phyloP scores from a whole-genome alignment of 2,797 vertebrate genomes.

The Cossypha polioptera region DNA sequence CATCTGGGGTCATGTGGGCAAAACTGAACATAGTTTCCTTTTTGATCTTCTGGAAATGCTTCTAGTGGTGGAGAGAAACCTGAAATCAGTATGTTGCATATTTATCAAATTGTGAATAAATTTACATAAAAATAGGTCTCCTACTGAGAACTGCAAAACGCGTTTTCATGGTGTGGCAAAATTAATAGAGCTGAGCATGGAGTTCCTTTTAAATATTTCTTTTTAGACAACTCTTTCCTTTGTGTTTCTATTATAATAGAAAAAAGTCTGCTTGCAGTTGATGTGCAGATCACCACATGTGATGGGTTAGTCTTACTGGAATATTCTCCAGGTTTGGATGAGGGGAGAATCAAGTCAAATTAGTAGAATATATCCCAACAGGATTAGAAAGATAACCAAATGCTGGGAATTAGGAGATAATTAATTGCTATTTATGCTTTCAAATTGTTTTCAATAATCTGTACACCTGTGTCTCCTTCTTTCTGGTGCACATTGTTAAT shows the following conservation, averaged over 20 bases:
- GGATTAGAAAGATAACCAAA: not conserved
- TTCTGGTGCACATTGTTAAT: not conserved
- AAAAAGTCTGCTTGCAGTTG: not conserved
- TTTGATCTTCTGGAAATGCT: not conserved
- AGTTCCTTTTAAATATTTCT: not conserved
- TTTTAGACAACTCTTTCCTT: not conserved
- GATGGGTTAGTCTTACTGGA: not conserved
- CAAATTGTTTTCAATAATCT: not conserved
- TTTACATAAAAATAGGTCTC: not conserved
- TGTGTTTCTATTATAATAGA: not conserved
- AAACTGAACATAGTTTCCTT: not conserved
- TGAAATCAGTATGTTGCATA: not conserved
- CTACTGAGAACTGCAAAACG: not conserved
- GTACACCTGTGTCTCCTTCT: not conserved
- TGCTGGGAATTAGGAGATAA: not conserved
- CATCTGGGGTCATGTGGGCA: not conserved
- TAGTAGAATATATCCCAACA: not conserved
- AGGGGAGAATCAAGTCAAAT: not conserved
- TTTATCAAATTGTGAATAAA: not conserved
- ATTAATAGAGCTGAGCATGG: not conserved
- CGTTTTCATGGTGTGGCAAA: not conserved
- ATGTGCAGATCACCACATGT: accelerated
- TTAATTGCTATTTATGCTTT: not conserved
- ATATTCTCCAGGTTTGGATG: not conserved
- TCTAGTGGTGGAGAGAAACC: not conserved